phyloP scores from a whole-genome alignment of 2,888 invertebrate species.

The Myopa testacea region DNA sequence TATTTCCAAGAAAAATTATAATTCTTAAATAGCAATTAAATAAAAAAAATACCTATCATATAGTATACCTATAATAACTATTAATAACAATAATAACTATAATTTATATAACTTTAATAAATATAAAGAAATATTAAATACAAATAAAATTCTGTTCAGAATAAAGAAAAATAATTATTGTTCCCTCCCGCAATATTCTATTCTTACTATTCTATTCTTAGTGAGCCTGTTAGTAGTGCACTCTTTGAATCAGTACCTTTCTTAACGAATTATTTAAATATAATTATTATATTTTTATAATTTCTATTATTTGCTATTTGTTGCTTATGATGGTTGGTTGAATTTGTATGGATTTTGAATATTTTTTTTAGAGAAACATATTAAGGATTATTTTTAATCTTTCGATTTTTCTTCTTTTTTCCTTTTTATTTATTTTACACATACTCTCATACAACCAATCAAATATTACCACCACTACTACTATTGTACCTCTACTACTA shows the following conservation, averaged over 20 bases:
- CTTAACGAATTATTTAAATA: not conserved
- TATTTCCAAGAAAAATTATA: too few relatives aligned
- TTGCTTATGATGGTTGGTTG: slow-evolving; percentile 24
- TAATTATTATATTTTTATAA: not conserved
- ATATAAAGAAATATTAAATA: too few relatives aligned
- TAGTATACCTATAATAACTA: too few relatives aligned
- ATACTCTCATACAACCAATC: slow-evolving; percentile 34
- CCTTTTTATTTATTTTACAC: slow-evolving; percentile 42
- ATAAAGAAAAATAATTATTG: too few relatives aligned
- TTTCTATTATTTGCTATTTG: not conserved
- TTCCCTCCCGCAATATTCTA: too few relatives aligned
- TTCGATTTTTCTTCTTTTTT: slow-evolving; percentile 36
- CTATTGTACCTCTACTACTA: slow-evolving; percentile 6
- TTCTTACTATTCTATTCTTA: too few relatives aligned
- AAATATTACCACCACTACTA: slow-evolving; percentile 18
- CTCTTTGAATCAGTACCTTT: not conserved
- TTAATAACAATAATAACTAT: too few relatives aligned
- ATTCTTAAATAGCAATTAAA: too few relatives aligned
- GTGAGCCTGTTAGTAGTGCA: too few relatives aligned
- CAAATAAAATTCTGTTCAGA: too few relatives aligned
- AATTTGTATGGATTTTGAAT: slow-evolving; percentile 14
- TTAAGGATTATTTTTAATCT: slow-evolving; percentile 16
- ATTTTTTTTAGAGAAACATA: slow-evolving; percentile 39
- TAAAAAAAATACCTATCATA: too few relatives aligned
- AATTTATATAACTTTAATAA: too few relatives aligned